These are phyloP conservation scores for Junonia oenone DNA, from an alignment of 2,888 invertebrate genomes.

Conservation along the genomic window DNA sequence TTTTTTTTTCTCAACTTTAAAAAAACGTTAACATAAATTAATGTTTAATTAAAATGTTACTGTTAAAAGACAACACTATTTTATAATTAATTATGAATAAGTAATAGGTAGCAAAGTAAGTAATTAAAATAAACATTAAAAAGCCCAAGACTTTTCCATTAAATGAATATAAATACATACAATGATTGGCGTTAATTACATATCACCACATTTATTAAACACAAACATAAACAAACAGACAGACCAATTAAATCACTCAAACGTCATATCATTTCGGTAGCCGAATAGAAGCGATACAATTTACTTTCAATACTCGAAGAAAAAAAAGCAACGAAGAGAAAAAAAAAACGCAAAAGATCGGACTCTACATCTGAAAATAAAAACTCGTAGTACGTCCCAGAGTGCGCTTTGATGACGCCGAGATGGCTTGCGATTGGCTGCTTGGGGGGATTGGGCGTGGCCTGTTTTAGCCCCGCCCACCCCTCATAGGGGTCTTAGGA, in stretches of 20 bases:
- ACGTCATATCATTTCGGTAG: conserved; percentile 14
- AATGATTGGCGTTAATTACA: neutral
- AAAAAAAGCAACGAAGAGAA: conserved; percentile 34
- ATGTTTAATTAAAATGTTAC: too few species aligned
- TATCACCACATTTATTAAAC: neutral
- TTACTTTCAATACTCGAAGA: conserved; percentile 31
- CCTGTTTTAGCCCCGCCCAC: conserved; percentile 54
- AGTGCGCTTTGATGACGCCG: conserved; percentile 60
- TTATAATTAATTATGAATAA: too few species aligned
- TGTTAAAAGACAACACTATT: too few species aligned
- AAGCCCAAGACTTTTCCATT: neutral
- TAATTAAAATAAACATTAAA: neutral
- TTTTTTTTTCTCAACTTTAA: too few species aligned
- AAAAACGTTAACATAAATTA: too few species aligned
- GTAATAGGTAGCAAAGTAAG: too few species aligned
- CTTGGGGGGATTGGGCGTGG: conserved; percentile 56
- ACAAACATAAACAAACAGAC: neutral
- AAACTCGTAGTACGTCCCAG: conserved; percentile 70
- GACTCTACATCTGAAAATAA: conserved; percentile 65
- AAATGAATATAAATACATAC: neutral
- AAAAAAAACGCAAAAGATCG: conserved; percentile 46
- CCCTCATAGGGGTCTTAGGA: conserved; percentile 58
- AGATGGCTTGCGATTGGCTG: conserved; percentile 47
- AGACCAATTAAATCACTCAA: conserved; percentile 1
- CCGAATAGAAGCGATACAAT: conserved; percentile 53